Conservation (phyloP, 2,113 vertebrate genomes). For the Xenopus borealis region DNA sequence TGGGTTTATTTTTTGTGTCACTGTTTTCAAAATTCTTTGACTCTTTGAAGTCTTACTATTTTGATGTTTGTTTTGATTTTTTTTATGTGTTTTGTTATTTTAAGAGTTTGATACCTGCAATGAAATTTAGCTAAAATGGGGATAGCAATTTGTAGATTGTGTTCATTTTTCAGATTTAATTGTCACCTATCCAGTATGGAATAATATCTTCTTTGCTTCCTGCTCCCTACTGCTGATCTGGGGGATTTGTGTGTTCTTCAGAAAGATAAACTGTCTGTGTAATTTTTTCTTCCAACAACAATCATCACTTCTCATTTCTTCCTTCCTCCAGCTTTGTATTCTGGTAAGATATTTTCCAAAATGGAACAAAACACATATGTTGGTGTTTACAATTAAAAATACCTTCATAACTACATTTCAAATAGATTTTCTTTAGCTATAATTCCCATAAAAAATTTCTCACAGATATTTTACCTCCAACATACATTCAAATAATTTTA, state of each 20-base stretch:
- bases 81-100: background rate
- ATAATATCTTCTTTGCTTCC: background rate
- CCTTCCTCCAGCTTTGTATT: background rate
- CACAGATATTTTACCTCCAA: too few species aligned
- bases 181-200: background rate
- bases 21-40: background rate
- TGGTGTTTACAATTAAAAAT: background rate
- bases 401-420: background rate
- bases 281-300: background rate
- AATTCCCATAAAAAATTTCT: too few species aligned
- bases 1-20: background rate
- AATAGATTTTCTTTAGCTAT: too few species aligned
- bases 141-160: slow-evolving; percentile 12
- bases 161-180: background rate
- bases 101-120: background rate
- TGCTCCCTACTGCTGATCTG: background rate
- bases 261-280: background rate
- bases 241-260: slow-evolving; percentile 19
- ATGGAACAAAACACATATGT: background rate
- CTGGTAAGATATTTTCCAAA: background rate
- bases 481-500: background rate
- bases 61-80: too few species aligned
- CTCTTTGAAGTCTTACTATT: background rate
- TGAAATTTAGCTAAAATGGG: background rate
- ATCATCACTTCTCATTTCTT: background rate